phyloP scores from a whole-genome alignment of 2,797 vertebrate genomes.

The Prionace glauca region DNA sequence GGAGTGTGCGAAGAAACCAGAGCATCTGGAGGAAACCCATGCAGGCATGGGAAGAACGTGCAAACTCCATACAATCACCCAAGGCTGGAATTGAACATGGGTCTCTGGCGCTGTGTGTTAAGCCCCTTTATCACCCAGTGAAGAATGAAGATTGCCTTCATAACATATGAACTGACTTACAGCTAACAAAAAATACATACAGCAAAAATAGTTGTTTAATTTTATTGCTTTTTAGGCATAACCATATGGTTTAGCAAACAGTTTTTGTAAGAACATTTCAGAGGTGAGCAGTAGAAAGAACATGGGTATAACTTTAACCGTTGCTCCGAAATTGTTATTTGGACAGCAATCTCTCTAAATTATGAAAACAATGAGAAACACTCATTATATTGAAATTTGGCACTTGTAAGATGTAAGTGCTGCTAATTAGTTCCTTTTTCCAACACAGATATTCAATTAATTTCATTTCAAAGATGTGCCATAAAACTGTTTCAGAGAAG shows the following conservation, averaged over 20 bases:
- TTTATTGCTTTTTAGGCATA: neutral
- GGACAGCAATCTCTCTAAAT: neutral
- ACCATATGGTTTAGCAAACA: neutral
- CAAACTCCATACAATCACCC: too few relatives aligned
- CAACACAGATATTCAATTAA: neutral
- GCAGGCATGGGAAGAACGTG: too few relatives aligned
- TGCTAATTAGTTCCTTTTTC: neutral
- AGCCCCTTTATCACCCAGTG: neutral
- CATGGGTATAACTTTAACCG: neutral
- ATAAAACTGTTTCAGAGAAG: neutral
- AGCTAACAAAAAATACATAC: neutral
- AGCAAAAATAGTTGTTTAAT: neutral
- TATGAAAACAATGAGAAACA: neutral
- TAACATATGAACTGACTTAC: neutral
- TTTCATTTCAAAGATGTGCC: neutral
- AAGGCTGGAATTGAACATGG: neutral
- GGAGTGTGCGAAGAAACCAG: too few relatives aligned
- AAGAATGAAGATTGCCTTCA: neutral
- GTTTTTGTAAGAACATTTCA: neutral
- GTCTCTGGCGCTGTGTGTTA: too few relatives aligned
- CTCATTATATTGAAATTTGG: neutral
- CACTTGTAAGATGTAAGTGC: neutral
- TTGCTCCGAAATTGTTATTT: neutral
- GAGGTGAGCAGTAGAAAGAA: neutral
- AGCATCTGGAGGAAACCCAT: too few relatives aligned